Evolutionary conservation across 92 coral and sea anemone genomes (phyloP).

Genomic region (Epizoanthus stellaris): DNA sequence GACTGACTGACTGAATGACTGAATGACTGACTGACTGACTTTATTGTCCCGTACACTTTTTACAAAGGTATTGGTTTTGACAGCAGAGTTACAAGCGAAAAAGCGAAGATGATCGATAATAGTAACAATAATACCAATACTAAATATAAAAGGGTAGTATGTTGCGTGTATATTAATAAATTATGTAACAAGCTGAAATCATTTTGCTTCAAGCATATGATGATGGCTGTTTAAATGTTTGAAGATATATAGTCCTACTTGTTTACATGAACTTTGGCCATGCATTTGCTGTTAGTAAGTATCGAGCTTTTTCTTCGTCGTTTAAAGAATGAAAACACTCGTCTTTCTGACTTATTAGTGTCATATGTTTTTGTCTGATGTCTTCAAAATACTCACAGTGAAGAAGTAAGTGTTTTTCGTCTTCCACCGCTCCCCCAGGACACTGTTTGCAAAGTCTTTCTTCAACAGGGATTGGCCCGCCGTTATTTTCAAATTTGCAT

Average conservation of each 20-base stretch:
- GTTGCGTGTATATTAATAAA: not conserved
- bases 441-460: no score
- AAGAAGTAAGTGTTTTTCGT: not conserved
- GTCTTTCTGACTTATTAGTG: not conserved
- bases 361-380: not conserved
- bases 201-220: not conserved
- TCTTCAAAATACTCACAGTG: not conserved
- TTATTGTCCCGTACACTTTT: no score
- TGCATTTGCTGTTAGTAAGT: not conserved
- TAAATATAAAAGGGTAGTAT: no score
- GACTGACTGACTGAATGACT: no score
- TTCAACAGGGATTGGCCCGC: no score
- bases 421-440: not conserved
- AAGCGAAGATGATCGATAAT: no score
- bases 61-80: no score
- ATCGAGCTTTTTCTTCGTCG: not conserved
- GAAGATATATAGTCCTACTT: not conserved
- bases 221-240: not conserved
- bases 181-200: not conserved
- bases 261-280: not conserved
- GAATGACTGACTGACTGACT: no score
- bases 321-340: not conserved
- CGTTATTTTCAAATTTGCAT: not conserved
- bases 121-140: no score
- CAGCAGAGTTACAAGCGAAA: no score